These are phyloP conservation scores for Lomographa bimaculata DNA, from an alignment of 2,888 invertebrate genomes.

Conservation along the genomic window DNA sequence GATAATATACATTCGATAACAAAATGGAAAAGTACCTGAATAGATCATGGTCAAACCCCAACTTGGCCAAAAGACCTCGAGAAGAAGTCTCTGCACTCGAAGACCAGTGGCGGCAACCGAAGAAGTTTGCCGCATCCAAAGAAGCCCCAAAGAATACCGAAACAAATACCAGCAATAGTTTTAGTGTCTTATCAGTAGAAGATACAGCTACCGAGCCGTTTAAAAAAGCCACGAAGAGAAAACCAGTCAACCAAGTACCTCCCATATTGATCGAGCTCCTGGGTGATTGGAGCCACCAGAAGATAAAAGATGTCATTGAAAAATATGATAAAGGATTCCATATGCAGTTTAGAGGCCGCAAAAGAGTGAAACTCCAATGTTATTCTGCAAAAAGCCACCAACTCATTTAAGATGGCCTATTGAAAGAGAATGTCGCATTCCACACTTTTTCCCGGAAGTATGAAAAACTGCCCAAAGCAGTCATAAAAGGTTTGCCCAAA, in stretches of 20 bases:
- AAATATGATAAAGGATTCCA: no score
- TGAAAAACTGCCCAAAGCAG: no score
- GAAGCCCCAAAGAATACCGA: not conserved
- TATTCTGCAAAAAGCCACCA: no score
- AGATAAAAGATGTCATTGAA: no score
- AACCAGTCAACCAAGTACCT: no score
- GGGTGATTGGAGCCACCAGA: no score
- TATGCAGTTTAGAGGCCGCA: no score
- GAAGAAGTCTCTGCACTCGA: not conserved
- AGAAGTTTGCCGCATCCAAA: not conserved
- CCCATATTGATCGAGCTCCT: no score
- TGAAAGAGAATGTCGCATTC: not conserved
- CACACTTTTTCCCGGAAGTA: no score
- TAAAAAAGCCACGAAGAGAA: slow-evolving; percentile 1
- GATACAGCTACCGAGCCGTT: not conserved
- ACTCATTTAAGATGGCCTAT: not conserved
- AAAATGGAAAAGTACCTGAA: slow-evolving; percentile 1
- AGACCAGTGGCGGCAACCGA: not conserved
- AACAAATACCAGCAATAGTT: not conserved
- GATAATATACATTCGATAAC: no score
- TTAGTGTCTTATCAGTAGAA: not conserved
- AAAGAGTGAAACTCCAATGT: no score
- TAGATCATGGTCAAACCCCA: slow-evolving; percentile 5
- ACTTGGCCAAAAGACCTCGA: slow-evolving; percentile 10
- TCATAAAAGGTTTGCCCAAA: no score